Base-by-base conservation (phyloP, 1,140 invertebrate genomes). In the Hylyphantes graminicola region DNA sequence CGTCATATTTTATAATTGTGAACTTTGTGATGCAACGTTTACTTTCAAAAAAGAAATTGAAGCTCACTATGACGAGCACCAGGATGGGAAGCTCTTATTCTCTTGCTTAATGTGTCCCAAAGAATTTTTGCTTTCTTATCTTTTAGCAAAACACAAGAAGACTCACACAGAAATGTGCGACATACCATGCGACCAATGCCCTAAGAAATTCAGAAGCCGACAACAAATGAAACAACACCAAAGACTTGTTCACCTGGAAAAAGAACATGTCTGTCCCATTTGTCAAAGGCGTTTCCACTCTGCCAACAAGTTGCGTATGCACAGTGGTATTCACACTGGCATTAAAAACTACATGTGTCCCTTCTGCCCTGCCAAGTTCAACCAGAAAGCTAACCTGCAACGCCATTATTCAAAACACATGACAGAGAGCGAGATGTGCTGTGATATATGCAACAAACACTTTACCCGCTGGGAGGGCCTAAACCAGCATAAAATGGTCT, bases 51-150 rank as follows among this genome's bases (percentile, higher is more conserved):
- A 0, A 0, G n/a, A 53, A 12, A 10, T 74, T 21, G 72, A 74
- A 74, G 72, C 48, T 53, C 74, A 63, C 21, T 76, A 64, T 63
- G 64, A 76, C 17, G n/a, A 64, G 15, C 7, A 48, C 15, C 61
- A 76, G 19, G 48, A 51, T 51, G 74, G 57, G 7, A 63, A 76
- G 51, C 50, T 7, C n/a, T 3, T 63, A 17, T 63, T 19, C 35
- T 19, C 3, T 4, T 76, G 57, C 21, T 51, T 15, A 17, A 10
- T 76, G 10, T 76, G 61, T 12, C 50, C 50, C 12, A 19, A 76
- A 76, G 35, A 0, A 3, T 64, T 64, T 63, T 76, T 64, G 15
- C 55, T 76, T 64, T 64, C 51, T 51, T 61, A 76, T 64, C 72
- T 74, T 48, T 57, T 63, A 19, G 48, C 61, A 12, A 50, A 76